Evolutionary conservation across 2,113 vertebrate genomes (phyloP), one percentile per base, ranked within the genome.

Genomic region (Hydropotes inermis): DNA sequence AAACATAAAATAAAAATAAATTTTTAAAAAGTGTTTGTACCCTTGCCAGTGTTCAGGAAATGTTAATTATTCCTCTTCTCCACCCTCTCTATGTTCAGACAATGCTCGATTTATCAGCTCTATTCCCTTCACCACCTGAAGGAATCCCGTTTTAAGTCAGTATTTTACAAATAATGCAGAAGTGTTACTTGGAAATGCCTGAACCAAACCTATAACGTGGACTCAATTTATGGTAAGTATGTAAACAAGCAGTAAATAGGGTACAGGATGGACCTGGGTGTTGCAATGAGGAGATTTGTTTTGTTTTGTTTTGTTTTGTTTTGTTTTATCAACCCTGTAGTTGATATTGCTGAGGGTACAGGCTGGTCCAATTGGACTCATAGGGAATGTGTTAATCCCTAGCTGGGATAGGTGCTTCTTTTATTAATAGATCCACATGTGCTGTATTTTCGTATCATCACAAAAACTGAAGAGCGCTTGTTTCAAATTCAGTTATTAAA

Each of bases 401-500:
- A 7, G 43, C 54, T 89, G 57, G 17, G 36, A 60, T 2, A 25
- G 30, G 19, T 0, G 1, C 14, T 84, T 23, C 27, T 92, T 88
- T 83, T 82, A 47, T 47, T 78, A 45, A 28, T 21, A 89, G 36
- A 92, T 9, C 14, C 93, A 57, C 0, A 0, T 47, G 33, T 15
- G 61, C 25, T 8, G 45, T 61, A 36, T 92, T 92, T 94, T 60
- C 25, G 17, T 14, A 55, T 84, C 43, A 47, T 88, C 58, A 76
- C 23, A 90, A 64, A 90, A 85, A 55, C 64, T 87, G 82, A 67
- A 90, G 58, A 79, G 57, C 33, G 27, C n/a, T 61, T 87, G 57
- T 85, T 95, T 81, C 36, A 90, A 86, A 90, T 74, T 57, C 47
- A 27, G 25, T 84, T 95, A 89, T 87, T 97, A 94, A 95, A 83